Base-by-base conservation (phyloP, 2,888 invertebrate genomes). In the Eristalis arbustorum region DNA sequence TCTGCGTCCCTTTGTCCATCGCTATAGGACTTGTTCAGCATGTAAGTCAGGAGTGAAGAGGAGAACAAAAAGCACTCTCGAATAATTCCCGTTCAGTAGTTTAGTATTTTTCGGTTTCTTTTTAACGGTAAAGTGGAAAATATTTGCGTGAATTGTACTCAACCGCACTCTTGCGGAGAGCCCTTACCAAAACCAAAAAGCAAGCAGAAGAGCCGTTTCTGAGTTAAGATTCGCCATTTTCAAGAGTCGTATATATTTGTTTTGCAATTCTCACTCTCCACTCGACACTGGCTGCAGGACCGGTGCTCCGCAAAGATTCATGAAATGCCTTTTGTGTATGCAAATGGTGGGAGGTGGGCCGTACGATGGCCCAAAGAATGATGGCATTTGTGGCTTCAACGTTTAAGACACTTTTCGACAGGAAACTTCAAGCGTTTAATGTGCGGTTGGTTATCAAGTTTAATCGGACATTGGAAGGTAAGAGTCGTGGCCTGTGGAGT, bases 51-150 rank as follows among this genome's bases (percentile, higher is more conserved):
- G 67, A 64, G 62, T 18, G 18, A 49, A 49, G 62, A 75, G 67
- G 75, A 75, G 75, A 84, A 79, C 79, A 79, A 71, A 79, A 84
- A 84, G 61, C 75, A 75, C 84, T 84, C 79, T 79, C 40, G 40
- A 79, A 79, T 74, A 84, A 79, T 75, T 79, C 75, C 66, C 40
- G 37, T 78, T 74, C 62, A 62, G 74, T 66, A 71, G 61, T 34
- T 66, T 64, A 49, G 25, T 64, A 31, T 64, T 61, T 69, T 22
- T 23, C 18, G 34, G 14, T 23, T 72, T 64, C 22, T 25, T 66
- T 75, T 73, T 68, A 40, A 61, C 22, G 18, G 49, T 59, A 61
- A 81, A 81, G 81, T 76, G 63, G 57, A 75, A 75, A 81, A 75
- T 81, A 49, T 75, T 75, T 69, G 69, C 75, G 49, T 49, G 81